Base-by-base conservation (phyloP, 2,797 vertebrate species). In the Cyprinella venusta region DNA sequence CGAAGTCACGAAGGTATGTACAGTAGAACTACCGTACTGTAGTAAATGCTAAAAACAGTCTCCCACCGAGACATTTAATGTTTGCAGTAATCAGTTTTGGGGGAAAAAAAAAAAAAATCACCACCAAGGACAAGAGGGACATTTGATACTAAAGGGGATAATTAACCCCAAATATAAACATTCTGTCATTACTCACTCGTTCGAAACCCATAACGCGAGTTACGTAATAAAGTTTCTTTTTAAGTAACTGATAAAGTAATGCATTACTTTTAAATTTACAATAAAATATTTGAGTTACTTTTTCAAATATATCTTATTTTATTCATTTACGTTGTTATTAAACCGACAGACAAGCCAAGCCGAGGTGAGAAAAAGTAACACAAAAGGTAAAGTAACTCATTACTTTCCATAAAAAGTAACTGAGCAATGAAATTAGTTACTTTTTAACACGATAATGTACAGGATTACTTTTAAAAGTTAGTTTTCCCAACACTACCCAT, bases 21-120 rank as follows among this genome's bases (percentile, higher is more conserved):
- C 90, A 92, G 91, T 90, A 91, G 88, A 90, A 88, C 89, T 79
- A 78, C 78, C 80, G 81, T 82, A 79, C 80, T 78, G 69, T 76
- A 67, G 84, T 79, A 81, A 81, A 77, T 84, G 76, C 45, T 33
- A 69, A 83, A 75, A 84, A 81, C 50, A 2, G 16, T 54, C 68
- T 78, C 69, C 45, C 38, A 19, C 48, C 4, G 52, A 76, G 54
- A 30, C 65, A 18, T 54, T 64, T 70, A 70, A 48, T 65, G 16
- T 79, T 74, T 48, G 56, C 21, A 56, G 61, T 26, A 79, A 79
- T 78, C 72, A 40, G 16, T 79, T 74, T 72, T 10, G 24, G 7
- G 24, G 7, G 24, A 61, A 10, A 9, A 65, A 45, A 26, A 19
- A 77, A 81, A 42, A 63, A 67, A 52, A 26, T 81, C 76, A 84